Evolutionary conservation across 2,113 vertebrate genomes (phyloP).

Genomic region (Tetrao urogallus): DNA sequence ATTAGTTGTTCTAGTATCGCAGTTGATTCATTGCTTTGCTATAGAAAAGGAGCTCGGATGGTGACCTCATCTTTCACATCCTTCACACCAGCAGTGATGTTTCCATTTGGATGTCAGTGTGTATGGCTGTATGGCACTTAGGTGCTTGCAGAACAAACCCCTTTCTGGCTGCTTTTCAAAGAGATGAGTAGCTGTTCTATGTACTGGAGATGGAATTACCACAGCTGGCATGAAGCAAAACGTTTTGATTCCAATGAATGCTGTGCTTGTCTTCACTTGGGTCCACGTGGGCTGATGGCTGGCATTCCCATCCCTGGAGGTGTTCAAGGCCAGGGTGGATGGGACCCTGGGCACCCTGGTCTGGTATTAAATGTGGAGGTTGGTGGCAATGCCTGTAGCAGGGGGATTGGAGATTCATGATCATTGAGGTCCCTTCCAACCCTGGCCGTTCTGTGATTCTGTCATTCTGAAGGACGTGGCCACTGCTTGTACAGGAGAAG

Average conservation of each 20-base stretch:
- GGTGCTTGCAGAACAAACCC: not conserved
- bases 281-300: too few species aligned
- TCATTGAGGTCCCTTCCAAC: too few species aligned
- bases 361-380: too few species aligned
- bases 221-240: not conserved
- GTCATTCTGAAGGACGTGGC: not conserved
- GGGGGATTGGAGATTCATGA: too few species aligned
- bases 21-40: not conserved
- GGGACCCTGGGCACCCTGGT: too few species aligned
- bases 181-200: not conserved
- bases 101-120: fast-evolving
- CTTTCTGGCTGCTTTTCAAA: not conserved
- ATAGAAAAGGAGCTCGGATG: not conserved
- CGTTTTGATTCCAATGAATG: not conserved
- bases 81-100: not conserved
- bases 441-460: too few species aligned
- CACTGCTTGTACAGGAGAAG: too few species aligned
- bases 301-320: too few species aligned
- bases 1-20: not conserved
- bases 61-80: not conserved
- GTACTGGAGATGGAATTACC: not conserved
- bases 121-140: fast-evolving
- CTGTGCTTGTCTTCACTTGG: fast-evolving
- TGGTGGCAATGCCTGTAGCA: too few species aligned
- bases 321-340: too few species aligned